phyloP scores from a whole-genome alignment of 2,113 vertebrate genomes.

The Synchiropus splendidus region DNA sequence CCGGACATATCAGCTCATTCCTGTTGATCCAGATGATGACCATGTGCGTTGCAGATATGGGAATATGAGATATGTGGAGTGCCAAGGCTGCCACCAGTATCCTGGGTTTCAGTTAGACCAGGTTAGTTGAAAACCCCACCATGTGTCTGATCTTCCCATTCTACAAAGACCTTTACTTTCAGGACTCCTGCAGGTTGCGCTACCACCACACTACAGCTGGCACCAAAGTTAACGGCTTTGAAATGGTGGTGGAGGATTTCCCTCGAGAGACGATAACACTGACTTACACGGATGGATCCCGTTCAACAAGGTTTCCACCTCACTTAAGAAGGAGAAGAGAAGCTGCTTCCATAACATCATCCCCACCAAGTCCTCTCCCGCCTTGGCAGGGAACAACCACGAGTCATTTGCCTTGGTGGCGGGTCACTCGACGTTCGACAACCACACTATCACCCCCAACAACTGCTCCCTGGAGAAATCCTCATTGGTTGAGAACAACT shows the following conservation, averaged over 20 bases:
- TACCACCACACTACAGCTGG: background rate
- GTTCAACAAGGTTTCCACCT: conserved; percentile 9
- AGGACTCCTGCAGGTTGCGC: conserved; percentile 35
- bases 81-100: conserved; percentile 15
- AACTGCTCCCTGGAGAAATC: too few relatives aligned
- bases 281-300: conserved; percentile 29
- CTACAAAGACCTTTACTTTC: background rate
- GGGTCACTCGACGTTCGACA: background rate
- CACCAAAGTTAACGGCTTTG: conserved; percentile 6
- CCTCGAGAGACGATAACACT: conserved; percentile 21
- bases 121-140: conserved; percentile 17
- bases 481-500: background rate
- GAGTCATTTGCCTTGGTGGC: background rate
- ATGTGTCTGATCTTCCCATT: background rate
- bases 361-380: background rate
- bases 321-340: background rate
- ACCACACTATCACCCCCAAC: background rate
- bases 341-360: background rate
- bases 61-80: conserved; percentile 1
- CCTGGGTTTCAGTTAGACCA: conserved; percentile 40
- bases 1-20: conserved; percentile 37
- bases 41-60: conserved; percentile 53
- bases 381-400: rapidly evolving
- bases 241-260: conserved; percentile 50
- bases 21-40: conserved; percentile 59